These are phyloP conservation scores for Remorina albescens DNA, from an alignment of 2,797 vertebrate genomes.

Conservation along the genomic window DNA sequence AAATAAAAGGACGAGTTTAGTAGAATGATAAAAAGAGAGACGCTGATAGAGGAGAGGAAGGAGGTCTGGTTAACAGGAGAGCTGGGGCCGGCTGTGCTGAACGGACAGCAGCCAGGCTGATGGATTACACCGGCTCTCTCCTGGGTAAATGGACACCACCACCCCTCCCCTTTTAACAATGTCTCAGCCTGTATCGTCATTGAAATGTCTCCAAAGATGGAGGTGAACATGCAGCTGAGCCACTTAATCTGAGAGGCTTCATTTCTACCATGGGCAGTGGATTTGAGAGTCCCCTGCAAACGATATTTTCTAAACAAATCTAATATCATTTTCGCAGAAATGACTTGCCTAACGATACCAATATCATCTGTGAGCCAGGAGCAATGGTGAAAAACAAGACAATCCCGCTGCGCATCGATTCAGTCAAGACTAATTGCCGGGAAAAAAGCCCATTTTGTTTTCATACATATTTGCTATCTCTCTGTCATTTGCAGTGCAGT, in stretches of 20 bases:
- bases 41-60: conserved; percentile 37
- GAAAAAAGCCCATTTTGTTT: conserved; percentile 82
- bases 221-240: conserved; percentile 80
- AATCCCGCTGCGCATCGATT: conserved; percentile 81
- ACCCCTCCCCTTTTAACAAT: conserved; percentile 77
- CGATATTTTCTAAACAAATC: conserved; percentile 74
- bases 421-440: conserved; percentile 84
- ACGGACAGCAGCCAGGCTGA: conserved; percentile 79
- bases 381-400: conserved; percentile 71
- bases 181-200: conserved; percentile 83
- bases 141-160: conserved; percentile 83
- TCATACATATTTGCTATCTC: conserved; percentile 69
- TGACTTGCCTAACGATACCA: conserved; percentile 69
- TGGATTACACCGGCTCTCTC: conserved; percentile 82
- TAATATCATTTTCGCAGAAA: conserved; percentile 74
- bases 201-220: conserved; percentile 85
- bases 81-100: conserved; percentile 74
- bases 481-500: conserved; percentile 48
- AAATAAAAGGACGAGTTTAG: conserved; percentile 52
- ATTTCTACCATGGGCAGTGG: conserved; percentile 70
- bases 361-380: conserved; percentile 60
- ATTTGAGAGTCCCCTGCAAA: conserved; percentile 66
- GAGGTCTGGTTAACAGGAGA: conserved; percentile 63
- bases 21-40: conserved; percentile 50
- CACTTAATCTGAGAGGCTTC: conserved; percentile 82